Evolutionary conservation across 2,797 vertebrate species (phyloP).

Genomic region (Sternarchorhynchus goeldii): DNA sequence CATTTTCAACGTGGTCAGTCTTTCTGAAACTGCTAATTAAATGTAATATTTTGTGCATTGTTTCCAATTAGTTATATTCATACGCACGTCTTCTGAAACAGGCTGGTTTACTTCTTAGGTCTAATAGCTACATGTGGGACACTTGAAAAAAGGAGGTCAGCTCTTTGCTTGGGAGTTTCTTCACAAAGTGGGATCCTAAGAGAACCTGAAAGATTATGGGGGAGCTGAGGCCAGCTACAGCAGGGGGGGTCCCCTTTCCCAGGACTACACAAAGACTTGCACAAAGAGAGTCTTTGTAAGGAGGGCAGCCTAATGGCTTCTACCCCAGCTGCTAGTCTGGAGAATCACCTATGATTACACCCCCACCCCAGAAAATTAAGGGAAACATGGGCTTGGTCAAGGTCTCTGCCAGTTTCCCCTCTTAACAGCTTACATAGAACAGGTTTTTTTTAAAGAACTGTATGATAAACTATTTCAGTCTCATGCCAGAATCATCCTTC

Average conservation of each 20-base stretch:
- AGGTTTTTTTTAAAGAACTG: neutral
- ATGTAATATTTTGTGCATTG: too few species aligned
- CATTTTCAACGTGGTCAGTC: neutral
- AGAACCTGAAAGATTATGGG: constrained; percentile 27
- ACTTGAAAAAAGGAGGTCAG: neutral
- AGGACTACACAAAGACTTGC: constrained; percentile 56
- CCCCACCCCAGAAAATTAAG: neutral
- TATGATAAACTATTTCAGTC: neutral
- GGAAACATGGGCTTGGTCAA: neutral
- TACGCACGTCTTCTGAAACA: too few species aligned
- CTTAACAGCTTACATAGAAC: neutral
- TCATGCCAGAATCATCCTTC: constrained; percentile 7
- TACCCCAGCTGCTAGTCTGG: constrained; percentile 40
- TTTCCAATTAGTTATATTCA: too few species aligned
- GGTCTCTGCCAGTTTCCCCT: neutral
- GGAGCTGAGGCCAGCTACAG: constrained; percentile 15
- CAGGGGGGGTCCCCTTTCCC: constrained; percentile 45
- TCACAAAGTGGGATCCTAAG: constrained; percentile 24
- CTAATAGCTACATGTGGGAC: constrained; percentile 11
- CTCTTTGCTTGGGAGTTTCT: constrained; percentile 14
- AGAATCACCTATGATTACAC: constrained; percentile 15
- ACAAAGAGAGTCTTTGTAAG: constrained; percentile 52
- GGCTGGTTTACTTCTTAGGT: neutral
- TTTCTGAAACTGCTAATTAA: neutral
- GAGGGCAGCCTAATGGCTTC: constrained; percentile 26